Base-by-base conservation (phyloP, 2,797 vertebrate species). In the Micrastur ruficollis region DNA sequence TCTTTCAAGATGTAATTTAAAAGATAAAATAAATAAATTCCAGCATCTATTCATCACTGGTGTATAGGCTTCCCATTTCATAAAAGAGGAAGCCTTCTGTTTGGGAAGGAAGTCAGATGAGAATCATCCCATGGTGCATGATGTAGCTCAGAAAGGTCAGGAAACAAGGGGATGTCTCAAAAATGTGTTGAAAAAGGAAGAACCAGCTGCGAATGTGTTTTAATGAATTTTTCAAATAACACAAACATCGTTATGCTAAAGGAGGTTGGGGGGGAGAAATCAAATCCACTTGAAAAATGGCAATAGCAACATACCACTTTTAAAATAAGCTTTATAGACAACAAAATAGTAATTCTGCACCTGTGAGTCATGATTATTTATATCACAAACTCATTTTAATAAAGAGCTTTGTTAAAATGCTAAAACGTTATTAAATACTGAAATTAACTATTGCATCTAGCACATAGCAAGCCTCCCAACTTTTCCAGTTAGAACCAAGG, bases 131-230 rank as follows among this genome's bases (percentile, higher is more conserved):
- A 88, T 3, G 1, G 83, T 62, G 34, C 32, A 42, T 25, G 52
- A 93, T 27, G 15, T 34, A 87, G 78, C 23, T 81, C 52, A 83
- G 53, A 94, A 96, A 97, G 74, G 85, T 93, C 89, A 93, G 21
- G 34, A 94, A 32, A 93, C 32, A 82, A 72, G 53, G 19, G 20
- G 13, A 47, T 56, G 49, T 58, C 70, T 84, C 61, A 84, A 90
- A 95, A 25, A 86, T 7, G 3, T n/a, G 49, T 2, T 44, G 31
- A 81, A 84, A 81, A 90, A 87, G 65, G 13, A 63, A 89, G 11
- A 75, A 85, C 14, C 49, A 63, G 21, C 20, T 68, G n/a, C 40
- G 85, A 72, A 65, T 4, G 18, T 47, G 19, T 76, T 78, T 83
- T 67, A 81, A 50, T 26, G 23, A 42, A 63, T 85, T 46, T 44